Percentiles rank a stretch among this genome's conserved stretches.
phyloP scores from a whole-genome alignment of 2,797 vertebrate genomes.

The Sarcoramphus papa region DNA sequence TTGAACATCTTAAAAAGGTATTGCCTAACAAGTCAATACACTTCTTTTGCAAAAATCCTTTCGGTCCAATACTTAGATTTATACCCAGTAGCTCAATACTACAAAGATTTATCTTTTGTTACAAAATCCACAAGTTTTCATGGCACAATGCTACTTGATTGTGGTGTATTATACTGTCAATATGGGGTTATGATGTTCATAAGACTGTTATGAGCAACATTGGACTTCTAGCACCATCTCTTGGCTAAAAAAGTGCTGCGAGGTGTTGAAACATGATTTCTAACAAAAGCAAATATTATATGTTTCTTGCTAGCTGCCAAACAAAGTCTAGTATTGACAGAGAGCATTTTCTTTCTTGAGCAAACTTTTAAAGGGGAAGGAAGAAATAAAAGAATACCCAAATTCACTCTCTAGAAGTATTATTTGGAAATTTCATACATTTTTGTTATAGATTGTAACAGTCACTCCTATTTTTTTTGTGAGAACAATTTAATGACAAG shows the following conservation, averaged over 20 bases:
- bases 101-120: background rate
- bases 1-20: background rate
- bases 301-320: background rate
- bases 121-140: background rate
- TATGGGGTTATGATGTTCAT: background rate
- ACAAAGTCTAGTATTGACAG: background rate
- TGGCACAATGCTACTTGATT: background rate
- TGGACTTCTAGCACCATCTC: slow-evolving; percentile 34
- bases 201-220: background rate
- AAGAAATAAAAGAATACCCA: background rate
- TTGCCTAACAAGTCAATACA: background rate
- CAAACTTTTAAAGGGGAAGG: background rate
- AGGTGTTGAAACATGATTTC: background rate
- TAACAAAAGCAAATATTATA: background rate
- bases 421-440: rapidly evolving
- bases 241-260: background rate
- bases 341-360: background rate
- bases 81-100: background rate
- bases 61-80: background rate
- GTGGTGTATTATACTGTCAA: background rate
- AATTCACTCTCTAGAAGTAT: background rate
- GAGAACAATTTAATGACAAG: background rate
- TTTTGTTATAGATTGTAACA: background rate
- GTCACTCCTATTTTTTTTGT: rapidly evolving
- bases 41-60: background rate